Percentiles rank a stretch among this genome's conserved stretches.
Conservation (phyloP, 2,113 vertebrate species). For the Falco punctatus region DNA sequence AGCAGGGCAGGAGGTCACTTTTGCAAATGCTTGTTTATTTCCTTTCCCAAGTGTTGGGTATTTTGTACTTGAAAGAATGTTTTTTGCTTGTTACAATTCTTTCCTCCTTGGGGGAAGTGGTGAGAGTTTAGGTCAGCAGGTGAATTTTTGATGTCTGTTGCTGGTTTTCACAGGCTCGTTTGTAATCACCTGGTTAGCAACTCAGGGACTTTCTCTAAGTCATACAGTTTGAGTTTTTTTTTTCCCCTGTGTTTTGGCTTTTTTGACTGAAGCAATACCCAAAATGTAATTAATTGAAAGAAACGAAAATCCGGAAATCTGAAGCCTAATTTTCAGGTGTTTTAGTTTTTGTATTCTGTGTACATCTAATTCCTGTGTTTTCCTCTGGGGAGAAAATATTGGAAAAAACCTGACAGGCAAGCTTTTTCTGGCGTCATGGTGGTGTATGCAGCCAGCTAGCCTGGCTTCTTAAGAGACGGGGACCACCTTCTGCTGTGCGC, state of each 20-base stretch:
- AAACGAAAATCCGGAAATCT: background rate
- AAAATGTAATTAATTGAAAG: background rate
- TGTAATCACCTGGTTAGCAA: background rate
- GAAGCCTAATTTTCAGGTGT: background rate
- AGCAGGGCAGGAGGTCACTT: background rate
- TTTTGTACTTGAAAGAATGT: conserved; percentile 12
- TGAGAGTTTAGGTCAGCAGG: background rate
- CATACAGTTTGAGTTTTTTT: background rate
- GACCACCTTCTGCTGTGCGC: background rate
- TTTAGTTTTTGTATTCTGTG: background rate
- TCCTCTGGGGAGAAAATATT: background rate
- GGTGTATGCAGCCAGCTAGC: background rate
- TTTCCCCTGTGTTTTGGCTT: background rate
- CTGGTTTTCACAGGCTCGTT: background rate
- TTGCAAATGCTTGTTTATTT: conserved; percentile 26
- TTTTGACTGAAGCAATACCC: background rate
- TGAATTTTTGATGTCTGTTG: background rate
- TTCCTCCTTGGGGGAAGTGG: background rate
- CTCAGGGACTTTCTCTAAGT: background rate
- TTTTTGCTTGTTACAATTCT: background rate
- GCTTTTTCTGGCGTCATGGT: background rate
- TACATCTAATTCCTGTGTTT: background rate
- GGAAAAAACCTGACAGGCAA: rapidly evolving
- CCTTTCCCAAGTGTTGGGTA: background rate
- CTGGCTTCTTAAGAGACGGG: background rate